A percentile compares a stretch with the other conserved stretches of the same genome.
These are phyloP conservation scores for Bombus consobrinus DNA, from an alignment of 1,140 invertebrate genomes.

Conservation along the genomic window DNA sequence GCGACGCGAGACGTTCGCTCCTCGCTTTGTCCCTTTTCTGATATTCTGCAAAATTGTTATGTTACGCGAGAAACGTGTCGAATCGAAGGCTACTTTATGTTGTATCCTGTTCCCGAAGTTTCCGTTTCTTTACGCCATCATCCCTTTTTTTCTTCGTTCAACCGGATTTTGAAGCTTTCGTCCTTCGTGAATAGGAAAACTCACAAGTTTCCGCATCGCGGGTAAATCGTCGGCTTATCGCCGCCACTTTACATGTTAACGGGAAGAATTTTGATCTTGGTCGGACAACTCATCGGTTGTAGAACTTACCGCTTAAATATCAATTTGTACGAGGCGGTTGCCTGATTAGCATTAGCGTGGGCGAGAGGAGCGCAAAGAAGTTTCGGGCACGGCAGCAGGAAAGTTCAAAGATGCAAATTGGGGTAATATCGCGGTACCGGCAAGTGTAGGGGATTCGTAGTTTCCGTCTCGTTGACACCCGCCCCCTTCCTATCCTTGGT, in stretches of 20 bases:
- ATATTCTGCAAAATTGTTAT: slow-evolving; percentile 56
- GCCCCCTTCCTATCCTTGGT: neutral
- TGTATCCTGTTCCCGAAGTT: neutral
- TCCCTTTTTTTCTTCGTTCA: slow-evolving; percentile 14
- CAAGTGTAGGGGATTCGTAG: slow-evolving; percentile 24
- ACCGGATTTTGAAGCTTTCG: neutral
- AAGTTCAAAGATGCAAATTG: slow-evolving; percentile 70
- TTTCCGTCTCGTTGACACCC: slow-evolving; percentile 63
- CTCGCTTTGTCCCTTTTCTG: slow-evolving; percentile 37
- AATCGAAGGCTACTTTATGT: slow-evolving; percentile 52
- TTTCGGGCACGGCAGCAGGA: slow-evolving; percentile 51
- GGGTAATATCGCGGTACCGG: slow-evolving; percentile 53
- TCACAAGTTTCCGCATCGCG: slow-evolving; percentile 1
- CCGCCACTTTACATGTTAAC: slow-evolving; percentile 11
- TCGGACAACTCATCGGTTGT: slow-evolving; percentile 59
- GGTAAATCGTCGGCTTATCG: slow-evolving; percentile 29
- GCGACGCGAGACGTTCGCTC: slow-evolving; percentile 43
- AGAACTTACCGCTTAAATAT: slow-evolving; percentile 69
- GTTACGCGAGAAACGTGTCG: slow-evolving; percentile 57
- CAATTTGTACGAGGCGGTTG: slow-evolving; percentile 67
- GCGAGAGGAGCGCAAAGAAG: slow-evolving; percentile 60
- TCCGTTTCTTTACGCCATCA: neutral
- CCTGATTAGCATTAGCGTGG: slow-evolving; percentile 66
- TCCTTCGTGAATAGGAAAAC: neutral
- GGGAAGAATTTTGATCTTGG: slow-evolving; percentile 38